Base-by-base conservation (phyloP, 2,888 invertebrate genomes). In the Drosophila greeni region DNA sequence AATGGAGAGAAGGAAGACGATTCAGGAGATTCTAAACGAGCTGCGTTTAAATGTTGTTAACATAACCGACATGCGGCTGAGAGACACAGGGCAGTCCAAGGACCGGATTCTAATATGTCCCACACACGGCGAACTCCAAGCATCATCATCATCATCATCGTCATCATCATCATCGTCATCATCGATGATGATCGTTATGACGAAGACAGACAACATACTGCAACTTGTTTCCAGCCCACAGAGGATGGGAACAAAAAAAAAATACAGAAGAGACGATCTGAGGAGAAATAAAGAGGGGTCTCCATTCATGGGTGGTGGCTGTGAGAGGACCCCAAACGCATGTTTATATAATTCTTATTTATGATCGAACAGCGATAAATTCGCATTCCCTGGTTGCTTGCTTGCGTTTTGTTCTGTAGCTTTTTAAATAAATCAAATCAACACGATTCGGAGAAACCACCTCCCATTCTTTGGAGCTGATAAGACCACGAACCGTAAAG, bases 311-410 rank as follows among this genome's bases (percentile, higher is more conserved):
- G 70, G 70, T 70, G 70, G 70, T 65, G 58, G 58, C 51, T 39
- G 47, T 18, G 34, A n/a, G 40, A 20, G 53, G 40, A 18, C 33
- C 31, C 54, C 56, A 68, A 72, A 73, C 73, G 73, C 82, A 78
- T 82, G 81, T 82, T 82, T 76, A 82, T 77, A 81, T 76, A 81
- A 80, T 81, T 80, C 81, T 85, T 85, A 85, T 84, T 81, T 85
- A 84, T 82, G 84, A 84, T 84, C 79, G 81, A 62, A 57, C 58
- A 60, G 72, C 84, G 79, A 85, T 85, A 82, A 84, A 81, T 75
- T 70, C 66, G 65, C 60, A 52, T 48, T 58, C 16, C 47, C 34
- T 26, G 14, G 43, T 31, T 47, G 20, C 39, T 31, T 47, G 20
- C 39, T 34, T 23, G 47, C 18, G 45, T 37, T 55, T 54, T 47